Conservation (phyloP, 2,113 vertebrate genomes). For the Terrapene triunguis region DNA sequence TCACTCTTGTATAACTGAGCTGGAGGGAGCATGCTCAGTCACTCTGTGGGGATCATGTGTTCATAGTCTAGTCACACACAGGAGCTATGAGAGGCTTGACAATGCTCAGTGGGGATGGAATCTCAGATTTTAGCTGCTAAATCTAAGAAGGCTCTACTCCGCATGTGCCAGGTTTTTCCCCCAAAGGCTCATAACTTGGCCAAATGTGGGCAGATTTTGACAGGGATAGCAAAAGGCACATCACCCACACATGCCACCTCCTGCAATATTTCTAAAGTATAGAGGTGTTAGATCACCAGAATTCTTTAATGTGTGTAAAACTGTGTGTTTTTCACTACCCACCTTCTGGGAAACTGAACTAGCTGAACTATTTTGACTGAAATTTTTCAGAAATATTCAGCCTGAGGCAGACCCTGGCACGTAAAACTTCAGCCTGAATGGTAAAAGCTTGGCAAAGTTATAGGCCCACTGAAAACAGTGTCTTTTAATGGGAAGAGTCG, state of each 20-base stretch:
- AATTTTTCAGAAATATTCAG: background rate
- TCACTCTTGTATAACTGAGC: background rate
- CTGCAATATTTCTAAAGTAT: background rate
- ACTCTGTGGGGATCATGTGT: background rate
- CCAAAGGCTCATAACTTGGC: background rate
- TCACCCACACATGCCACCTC: no score
- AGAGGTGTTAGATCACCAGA: background rate
- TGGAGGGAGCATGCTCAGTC: background rate
- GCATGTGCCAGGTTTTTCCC: background rate
- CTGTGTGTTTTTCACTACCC: background rate
- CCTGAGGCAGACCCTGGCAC: background rate
- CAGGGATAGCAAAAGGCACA: no score
- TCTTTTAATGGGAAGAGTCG: background rate
- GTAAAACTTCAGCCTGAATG: background rate
- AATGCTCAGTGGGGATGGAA: background rate
- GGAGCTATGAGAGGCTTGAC: background rate
- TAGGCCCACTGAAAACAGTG: background rate
- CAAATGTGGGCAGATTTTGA: background rate
- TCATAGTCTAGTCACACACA: background rate
- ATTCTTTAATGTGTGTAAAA: background rate
- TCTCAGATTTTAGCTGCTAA: background rate
- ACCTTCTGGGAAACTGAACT: background rate
- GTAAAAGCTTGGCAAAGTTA: background rate
- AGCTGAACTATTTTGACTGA: background rate
- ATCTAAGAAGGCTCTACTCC: background rate